Percentiles rank a stretch among this genome's conserved stretches.
These are phyloP conservation scores for Callimorpha dominula DNA, from an alignment of 2,888 invertebrate species.

Conservation along the genomic window DNA sequence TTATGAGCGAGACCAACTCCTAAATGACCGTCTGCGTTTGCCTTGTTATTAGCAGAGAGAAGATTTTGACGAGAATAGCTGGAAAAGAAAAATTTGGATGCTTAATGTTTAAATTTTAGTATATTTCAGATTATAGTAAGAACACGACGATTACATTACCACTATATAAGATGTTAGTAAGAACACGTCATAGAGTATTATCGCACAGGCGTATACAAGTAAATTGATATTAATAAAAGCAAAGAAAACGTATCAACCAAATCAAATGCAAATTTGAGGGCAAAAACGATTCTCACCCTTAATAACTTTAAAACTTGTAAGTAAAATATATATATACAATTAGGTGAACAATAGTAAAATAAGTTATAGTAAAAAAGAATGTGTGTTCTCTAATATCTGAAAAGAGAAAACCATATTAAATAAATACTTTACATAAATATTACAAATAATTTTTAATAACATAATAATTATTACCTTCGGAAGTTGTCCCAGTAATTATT, in stretches of 20 bases:
- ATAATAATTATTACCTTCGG: conserved; percentile 88
- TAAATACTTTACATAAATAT: conserved; percentile 42
- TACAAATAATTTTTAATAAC: conserved; percentile 14
- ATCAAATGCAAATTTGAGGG: conserved; percentile 44
- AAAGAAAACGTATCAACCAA: conserved; percentile 31
- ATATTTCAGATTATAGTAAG: conserved; percentile 2
- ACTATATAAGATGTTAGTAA: conserved; percentile 45
- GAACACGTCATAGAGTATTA: conserved; percentile 34
- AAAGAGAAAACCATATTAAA: conserved; percentile 66
- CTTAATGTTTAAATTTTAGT: conserved; percentile 9
- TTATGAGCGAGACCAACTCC: conserved; percentile 70
- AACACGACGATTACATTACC: conserved; percentile 23
- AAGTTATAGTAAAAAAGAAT: conserved; percentile 45
- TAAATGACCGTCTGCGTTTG: conserved; percentile 88
- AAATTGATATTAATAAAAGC: conserved; percentile 33
- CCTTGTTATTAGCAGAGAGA: conserved; percentile 91
- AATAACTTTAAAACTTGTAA: conserved; percentile 39
- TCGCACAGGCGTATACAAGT: conserved; percentile 38
- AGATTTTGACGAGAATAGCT: conserved; percentile 97
- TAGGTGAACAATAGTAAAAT: conserved; percentile 48
- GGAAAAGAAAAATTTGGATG: conserved; percentile 64
- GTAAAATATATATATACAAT: conserved; percentile 54
- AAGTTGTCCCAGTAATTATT: conserved; percentile 98
- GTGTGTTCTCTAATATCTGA: conserved; percentile 75
- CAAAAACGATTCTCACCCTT: conserved; percentile 69